phyloP scores from a whole-genome alignment of 2,113 vertebrate species.

The Bubo scandiacus region DNA sequence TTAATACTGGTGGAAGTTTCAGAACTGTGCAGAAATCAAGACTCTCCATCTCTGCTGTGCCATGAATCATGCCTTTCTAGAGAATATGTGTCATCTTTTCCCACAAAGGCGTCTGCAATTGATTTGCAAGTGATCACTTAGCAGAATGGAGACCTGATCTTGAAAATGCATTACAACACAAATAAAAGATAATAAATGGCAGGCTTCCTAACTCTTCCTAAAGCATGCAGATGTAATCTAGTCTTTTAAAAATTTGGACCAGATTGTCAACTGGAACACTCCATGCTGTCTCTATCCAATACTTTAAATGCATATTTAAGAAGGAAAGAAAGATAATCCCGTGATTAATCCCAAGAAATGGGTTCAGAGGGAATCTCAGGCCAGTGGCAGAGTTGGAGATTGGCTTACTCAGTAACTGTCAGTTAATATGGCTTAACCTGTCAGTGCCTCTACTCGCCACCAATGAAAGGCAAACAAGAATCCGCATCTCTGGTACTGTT shows the following conservation, averaged over 20 bases:
- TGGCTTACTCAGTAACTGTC: neutral
- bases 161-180: neutral
- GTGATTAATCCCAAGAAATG: neutral
- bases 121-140: neutral
- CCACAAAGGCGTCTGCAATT: neutral
- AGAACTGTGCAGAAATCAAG: neutral
- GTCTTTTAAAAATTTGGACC: neutral
- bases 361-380: slow-evolving; percentile 6
- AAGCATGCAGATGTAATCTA: neutral
- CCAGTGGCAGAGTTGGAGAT: neutral
- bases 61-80: neutral
- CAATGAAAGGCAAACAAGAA: neutral
- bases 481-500: neutral
- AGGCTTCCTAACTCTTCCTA: neutral
- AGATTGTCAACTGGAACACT: neutral
- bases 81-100: neutral
- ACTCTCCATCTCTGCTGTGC: neutral
- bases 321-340: slow-evolving; percentile 9
- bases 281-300: neutral
- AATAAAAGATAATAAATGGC: neutral
- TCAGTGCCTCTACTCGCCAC: neutral
- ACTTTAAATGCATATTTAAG: neutral
- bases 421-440: slow-evolving; percentile 11
- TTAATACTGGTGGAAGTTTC: neutral
- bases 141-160: neutral